Percentiles rank a stretch among this genome's conserved stretches.
Evolutionary conservation across 2,113 vertebrate genomes (phyloP).

Genomic region (Aleadryas rufinucha): DNA sequence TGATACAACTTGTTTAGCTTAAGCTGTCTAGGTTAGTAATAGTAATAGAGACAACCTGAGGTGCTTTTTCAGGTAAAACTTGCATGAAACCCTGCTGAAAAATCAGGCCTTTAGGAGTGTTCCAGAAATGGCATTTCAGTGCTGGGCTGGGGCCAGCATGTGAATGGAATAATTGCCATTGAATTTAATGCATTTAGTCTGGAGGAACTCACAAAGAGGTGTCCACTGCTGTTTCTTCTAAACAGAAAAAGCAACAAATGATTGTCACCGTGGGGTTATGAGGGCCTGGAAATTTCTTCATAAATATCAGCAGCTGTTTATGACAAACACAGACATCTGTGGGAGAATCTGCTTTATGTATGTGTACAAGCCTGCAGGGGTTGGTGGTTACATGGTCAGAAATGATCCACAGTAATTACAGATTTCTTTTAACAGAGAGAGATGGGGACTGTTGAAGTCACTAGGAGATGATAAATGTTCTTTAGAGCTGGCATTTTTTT

Average conservation of each 20-base stretch:
- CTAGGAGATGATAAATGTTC: not conserved
- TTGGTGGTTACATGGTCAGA: not conserved
- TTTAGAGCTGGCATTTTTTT: not conserved
- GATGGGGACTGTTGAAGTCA: not conserved
- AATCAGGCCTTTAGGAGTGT: not conserved
- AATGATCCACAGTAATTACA: not conserved
- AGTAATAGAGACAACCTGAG: not conserved
- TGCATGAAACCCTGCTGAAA: not conserved
- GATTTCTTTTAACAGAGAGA: not conserved
- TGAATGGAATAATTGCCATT: not conserved
- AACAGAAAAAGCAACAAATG: not conserved
- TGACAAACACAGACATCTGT: not conserved
- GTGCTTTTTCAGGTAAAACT: not conserved
- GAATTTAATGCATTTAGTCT: not conserved
- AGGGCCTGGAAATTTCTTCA: not conserved
- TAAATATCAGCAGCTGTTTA: not conserved
- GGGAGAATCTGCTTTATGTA: not conserved
- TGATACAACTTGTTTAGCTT: not conserved
- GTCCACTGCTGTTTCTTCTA: not conserved
- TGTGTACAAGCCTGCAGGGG: not conserved
- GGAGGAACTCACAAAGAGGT: not conserved
- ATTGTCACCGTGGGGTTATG: not conserved
- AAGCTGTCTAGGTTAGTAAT: not conserved
- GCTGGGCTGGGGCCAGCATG: not conserved
- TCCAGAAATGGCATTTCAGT: not conserved